Base-by-base conservation (phyloP, 2,888 invertebrate genomes). In the Bugulina stolonifera region DNA sequence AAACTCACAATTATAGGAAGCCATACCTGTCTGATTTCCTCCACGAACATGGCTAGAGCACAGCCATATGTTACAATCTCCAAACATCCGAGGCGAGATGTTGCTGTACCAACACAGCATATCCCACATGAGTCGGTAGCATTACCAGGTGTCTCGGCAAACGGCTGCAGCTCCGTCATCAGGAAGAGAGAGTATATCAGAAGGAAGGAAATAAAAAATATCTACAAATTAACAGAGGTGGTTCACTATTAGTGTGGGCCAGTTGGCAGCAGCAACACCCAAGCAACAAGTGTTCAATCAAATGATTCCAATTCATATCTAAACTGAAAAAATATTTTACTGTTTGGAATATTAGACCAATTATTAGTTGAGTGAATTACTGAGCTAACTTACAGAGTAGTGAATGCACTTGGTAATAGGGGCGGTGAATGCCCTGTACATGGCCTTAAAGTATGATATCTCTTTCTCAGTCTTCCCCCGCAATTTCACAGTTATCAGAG, bases 1-100 rank as follows among this genome's bases (percentile, higher is more conserved):
- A n/a, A n/a, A n/a, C n/a, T n/a, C n/a, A n/a, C n/a, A n/a, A n/a
- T n/a, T n/a, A n/a, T n/a, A n/a, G n/a, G n/a, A n/a, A n/a, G n/a
- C n/a, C n/a, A 43, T 54, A 83, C 83, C 80, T 84, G 83, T 76
- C 84, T 73, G 10, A 80, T 18, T 74, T 84, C 83, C 72, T 84
- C 84, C 5, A 81, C 54, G 22, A 79, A 73, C 77, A 82, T 77
- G 22, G 83, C 80, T 35, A 76, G 71, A 10, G 79, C 77, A 81
- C 81, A 83, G 1, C 75, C 77, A 81, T 82, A 83, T 0, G 79
- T 76, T 14, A 81, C 58, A 58, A 77, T 77, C 73, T 84, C 83
- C 1, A 75, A 34, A 32, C 64, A 64, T 5, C 64, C 64, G 29
- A 64, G 10, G 32, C 3, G 43, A 10, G 43, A 5, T 10, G 43